phyloP scores from a whole-genome alignment of 1,140 invertebrate genomes.

The Macrobrachium nipponense region DNA sequence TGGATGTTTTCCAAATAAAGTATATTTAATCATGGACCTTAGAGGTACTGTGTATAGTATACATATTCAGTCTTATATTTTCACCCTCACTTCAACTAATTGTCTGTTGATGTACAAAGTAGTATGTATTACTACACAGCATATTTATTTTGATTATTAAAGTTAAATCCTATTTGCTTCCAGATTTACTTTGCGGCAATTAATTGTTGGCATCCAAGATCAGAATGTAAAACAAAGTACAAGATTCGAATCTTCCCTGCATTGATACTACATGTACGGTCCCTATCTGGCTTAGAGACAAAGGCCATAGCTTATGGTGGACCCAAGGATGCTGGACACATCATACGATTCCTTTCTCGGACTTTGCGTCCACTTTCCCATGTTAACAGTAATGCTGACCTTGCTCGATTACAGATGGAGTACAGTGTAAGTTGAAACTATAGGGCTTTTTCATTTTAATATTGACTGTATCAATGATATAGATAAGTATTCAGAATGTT shows the following conservation, averaged over 20 bases:
- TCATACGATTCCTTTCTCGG: constrained; percentile 40
- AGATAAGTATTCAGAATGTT: not conserved
- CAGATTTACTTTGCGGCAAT: constrained; percentile 51
- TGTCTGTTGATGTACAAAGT: no score
- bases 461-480: no score
- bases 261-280: constrained; percentile 30
- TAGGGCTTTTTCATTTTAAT: not conserved
- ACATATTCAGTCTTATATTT: no score
- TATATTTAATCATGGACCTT: no score
- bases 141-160: no score
- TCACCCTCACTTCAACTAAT: no score
- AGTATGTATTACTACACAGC: no score
- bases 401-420: constrained; percentile 49
- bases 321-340: constrained; percentile 22
- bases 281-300: constrained; percentile 39
- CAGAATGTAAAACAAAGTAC: constrained; percentile 42
- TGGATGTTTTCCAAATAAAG: no score
- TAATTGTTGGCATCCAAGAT: constrained; percentile 51
- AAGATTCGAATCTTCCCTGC: constrained; percentile 50
- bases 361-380: constrained; percentile 34
- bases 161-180: not conserved
- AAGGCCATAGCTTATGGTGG: constrained; percentile 46
- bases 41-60: no score
- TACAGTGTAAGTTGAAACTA: constrained; percentile 25
- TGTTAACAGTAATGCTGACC: constrained; percentile 36